Percentiles rank a stretch among this genome's conserved stretches.
phyloP scores from a whole-genome alignment of 2,113 vertebrate genomes.

The Lepidothrix coronata region DNA sequence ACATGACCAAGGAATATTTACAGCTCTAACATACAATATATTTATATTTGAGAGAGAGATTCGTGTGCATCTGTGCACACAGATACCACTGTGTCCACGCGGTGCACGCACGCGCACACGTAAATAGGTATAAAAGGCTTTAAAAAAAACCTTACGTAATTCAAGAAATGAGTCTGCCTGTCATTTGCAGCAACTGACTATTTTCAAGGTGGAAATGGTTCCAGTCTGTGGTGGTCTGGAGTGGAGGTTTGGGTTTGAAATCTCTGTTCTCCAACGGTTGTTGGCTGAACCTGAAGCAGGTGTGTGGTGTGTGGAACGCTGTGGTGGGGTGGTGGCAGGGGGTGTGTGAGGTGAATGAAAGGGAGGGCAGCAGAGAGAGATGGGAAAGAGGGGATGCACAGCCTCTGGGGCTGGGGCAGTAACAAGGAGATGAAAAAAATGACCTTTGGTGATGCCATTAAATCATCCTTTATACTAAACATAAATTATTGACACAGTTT shows the following conservation, averaged over 20 bases:
- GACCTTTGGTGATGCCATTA: conserved; percentile 81
- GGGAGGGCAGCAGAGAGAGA: neutral
- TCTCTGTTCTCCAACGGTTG: neutral
- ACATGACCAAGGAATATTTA: conserved; percentile 79
- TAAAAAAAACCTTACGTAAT: conserved; percentile 38
- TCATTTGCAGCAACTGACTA: conserved; percentile 57
- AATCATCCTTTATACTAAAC: conserved; percentile 79
- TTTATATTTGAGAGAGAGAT: conserved; percentile 75
- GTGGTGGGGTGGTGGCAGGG: neutral
- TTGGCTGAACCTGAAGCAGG: conserved; percentile 15
- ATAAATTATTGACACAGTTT: conserved; percentile 76
- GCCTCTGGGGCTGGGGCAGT: conserved; percentile 1
- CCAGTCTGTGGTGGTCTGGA: conserved; percentile 21
- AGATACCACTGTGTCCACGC: conserved; percentile 55
- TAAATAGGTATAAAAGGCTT: conserved; percentile 78
- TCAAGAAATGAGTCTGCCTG: conserved; percentile 66
- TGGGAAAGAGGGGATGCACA: neutral
- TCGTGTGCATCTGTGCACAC: conserved; percentile 50
- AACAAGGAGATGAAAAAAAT: conserved; percentile 58
- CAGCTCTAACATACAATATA: conserved; percentile 78
- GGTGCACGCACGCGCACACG: conserved; percentile 65
- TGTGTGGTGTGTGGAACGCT: neutral
- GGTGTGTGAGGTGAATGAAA: neutral
- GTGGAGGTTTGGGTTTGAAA: conserved; percentile 19
- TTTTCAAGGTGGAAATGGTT: conserved; percentile 60